Conservation (phyloP, 2,888 invertebrate species). For the Nematopogon swammerdamellus region DNA sequence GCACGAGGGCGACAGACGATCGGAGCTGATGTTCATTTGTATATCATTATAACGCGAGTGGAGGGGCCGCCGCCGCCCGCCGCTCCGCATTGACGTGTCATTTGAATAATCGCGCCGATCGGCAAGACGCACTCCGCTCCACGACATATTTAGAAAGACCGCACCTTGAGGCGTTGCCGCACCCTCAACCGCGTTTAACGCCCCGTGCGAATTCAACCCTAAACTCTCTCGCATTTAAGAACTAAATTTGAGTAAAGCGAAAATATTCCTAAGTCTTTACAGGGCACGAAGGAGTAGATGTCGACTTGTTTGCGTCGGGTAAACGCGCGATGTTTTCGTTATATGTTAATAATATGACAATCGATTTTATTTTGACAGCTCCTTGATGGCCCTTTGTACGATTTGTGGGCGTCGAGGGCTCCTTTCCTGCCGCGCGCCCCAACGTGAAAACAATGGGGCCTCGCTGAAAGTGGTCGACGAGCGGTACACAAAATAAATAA, state of each 20-base stretch:
- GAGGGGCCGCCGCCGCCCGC: background rate
- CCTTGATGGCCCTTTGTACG: background rate
- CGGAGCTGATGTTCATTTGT: background rate
- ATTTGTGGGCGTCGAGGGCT: background rate
- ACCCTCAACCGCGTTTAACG: background rate
- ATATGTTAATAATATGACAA: background rate
- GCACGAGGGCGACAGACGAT: background rate
- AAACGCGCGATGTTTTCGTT: background rate
- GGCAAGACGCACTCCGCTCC: slow-evolving; percentile 10
- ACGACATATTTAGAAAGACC: background rate
- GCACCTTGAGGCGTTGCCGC: background rate
- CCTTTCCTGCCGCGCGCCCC: too few species aligned
- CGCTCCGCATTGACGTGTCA: slow-evolving; percentile 25
- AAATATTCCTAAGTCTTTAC: background rate
- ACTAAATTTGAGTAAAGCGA: background rate
- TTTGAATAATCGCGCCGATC: slow-evolving; percentile 35
- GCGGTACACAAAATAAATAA: too few species aligned
- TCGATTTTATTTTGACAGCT: background rate
- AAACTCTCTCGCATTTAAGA: background rate
- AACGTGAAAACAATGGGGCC: background rate
- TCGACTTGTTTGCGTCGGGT: background rate
- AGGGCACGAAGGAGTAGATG: background rate
- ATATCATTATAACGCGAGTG: background rate
- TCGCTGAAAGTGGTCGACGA: background rate
- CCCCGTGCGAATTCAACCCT: background rate